These are phyloP conservation scores for Bothrops alternatus DNA, from an alignment of 2,797 vertebrate species.

Conservation along the genomic window DNA sequence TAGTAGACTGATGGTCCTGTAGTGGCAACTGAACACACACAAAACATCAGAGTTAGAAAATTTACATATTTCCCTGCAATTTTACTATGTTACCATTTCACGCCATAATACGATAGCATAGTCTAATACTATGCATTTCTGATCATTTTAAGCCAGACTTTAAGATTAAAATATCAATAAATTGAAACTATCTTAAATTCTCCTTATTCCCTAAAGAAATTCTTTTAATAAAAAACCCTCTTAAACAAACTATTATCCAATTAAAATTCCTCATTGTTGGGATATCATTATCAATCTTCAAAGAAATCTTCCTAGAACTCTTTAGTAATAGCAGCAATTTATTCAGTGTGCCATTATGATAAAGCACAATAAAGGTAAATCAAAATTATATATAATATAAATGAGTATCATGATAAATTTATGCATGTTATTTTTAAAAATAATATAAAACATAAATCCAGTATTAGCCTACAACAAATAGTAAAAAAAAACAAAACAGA, in stretches of 20 bases:
- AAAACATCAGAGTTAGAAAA: slow-evolving; percentile 6
- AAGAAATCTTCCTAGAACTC: background rate
- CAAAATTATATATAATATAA: background rate
- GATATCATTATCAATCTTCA: background rate
- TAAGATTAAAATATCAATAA: background rate
- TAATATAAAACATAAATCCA: background rate
- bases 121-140: background rate
- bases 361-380: background rate
- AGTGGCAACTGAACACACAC: slow-evolving; percentile 81
- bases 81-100: background rate
- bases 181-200: background rate
- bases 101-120: background rate
- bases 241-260: background rate
- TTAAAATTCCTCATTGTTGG: background rate
- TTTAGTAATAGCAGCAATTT: background rate
- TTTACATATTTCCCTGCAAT: background rate
- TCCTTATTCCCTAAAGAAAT: background rate
- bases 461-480: background rate
- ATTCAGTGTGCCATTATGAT: background rate
- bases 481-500: background rate
- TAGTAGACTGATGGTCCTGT: slow-evolving; percentile 88
- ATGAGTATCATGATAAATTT: background rate
- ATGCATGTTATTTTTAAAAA: background rate
- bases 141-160: background rate
- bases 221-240: background rate